A percentile compares a stretch with the other conserved stretches of the same genome.
These are phyloP conservation scores for Tiphia femorata DNA, from an alignment of 2,888 invertebrate species.

Conservation along the genomic window DNA sequence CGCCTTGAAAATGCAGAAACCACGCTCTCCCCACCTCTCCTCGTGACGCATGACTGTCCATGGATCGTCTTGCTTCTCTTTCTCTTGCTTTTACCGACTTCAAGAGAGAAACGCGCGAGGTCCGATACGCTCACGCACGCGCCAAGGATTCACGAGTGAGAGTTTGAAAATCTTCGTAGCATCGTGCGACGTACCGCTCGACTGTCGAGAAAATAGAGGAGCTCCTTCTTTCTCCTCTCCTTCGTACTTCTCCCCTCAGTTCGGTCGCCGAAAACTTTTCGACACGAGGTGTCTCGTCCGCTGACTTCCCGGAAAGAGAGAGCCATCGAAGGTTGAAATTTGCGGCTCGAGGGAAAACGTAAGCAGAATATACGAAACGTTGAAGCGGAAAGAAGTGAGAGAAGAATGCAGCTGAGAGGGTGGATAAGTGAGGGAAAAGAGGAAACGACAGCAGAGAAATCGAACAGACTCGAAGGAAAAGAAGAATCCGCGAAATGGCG, in stretches of 20 bases:
- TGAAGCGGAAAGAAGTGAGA: background rate
- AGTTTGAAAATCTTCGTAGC: conserved; percentile 9
- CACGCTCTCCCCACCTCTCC: conserved; percentile 9
- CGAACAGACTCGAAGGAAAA: background rate
- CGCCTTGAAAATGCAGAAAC: conserved; percentile 34
- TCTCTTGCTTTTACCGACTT: background rate
- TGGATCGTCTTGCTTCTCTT: background rate
- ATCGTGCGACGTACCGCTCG: background rate
- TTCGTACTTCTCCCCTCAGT: too few relatives aligned
- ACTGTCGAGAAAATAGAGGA: background rate
- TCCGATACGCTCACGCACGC: background rate
- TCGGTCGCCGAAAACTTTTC: background rate
- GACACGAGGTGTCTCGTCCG: background rate
- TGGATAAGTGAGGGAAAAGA: background rate
- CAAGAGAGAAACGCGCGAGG: background rate
- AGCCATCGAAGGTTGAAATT: background rate
- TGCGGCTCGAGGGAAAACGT: background rate
- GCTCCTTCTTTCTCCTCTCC: background rate
- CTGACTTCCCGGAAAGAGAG: background rate
- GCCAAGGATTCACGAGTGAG: conserved; percentile 5
- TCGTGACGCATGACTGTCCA: conserved; percentile 10
- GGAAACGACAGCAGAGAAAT: background rate
- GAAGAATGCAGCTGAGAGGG: too few relatives aligned
- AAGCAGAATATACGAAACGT: background rate
- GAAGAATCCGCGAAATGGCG: background rate